These are phyloP conservation scores for Sturnus vulgaris DNA, from an alignment of 2,113 vertebrate species.

Conservation along the genomic window DNA sequence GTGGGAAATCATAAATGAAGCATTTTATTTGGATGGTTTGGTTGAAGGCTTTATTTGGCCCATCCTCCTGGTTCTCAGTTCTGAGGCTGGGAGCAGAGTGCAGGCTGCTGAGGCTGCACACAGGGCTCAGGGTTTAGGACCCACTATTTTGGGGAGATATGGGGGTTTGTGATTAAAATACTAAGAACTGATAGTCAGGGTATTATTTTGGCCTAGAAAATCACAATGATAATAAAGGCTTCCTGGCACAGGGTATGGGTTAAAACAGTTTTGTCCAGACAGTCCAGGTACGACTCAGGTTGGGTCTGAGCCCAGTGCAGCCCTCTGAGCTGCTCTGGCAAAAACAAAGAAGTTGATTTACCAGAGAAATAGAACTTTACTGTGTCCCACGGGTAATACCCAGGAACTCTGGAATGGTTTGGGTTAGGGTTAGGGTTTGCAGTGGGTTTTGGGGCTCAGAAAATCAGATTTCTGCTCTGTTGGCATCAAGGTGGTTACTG, in stretches of 20 bases:
- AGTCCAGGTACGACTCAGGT: neutral
- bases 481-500: too few relatives aligned
- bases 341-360: neutral
- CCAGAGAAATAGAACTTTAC: neutral
- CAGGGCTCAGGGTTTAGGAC: too few relatives aligned
- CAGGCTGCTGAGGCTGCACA: neutral
- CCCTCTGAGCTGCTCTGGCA: neutral
- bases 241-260: neutral
- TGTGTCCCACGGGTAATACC: neutral
- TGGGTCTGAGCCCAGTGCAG: neutral
- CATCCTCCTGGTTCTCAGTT: neutral
- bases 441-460: neutral
- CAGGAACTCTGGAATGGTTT: neutral
- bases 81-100: neutral
- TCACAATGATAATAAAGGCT: neutral
- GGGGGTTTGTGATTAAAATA: neutral
- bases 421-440: neutral
- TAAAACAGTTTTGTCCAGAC: neutral
- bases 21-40: neutral
- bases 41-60: neutral
- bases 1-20: neutral
- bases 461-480: too few relatives aligned
- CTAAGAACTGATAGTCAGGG: neutral
- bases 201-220: neutral
- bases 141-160: too few relatives aligned